Base-by-base conservation (phyloP, 2,113 vertebrate genomes). In the Parotia lawesii region DNA sequence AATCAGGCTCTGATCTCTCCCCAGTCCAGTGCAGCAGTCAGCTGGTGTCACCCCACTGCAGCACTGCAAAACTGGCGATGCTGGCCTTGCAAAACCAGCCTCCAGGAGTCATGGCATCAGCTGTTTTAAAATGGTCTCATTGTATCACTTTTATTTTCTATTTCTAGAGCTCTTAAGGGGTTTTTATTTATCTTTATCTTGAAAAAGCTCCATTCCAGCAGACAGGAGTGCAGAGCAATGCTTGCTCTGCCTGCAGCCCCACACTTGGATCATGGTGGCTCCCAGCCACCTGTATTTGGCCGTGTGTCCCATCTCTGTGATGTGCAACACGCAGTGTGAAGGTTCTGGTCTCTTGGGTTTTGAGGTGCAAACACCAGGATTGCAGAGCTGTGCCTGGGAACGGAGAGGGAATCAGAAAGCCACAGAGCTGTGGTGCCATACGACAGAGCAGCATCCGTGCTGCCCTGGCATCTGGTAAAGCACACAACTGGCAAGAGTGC, bases 1-100 rank as follows among this genome's bases (percentile, higher is more conserved):
- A 65, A 48, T 11, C 3, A 2, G 2, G 3, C n/a, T 40, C 12
- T 2, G 0, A 15, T n/a, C 23, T n/a, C 21, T 54, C n/a, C 21
- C 54, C 47, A 61, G 50, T 9, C 28, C 47, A 15, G 64, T 40
- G 58, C n/a, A 53, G 40, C 42, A 31, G 50, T 28, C 51, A 37
- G 18, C 38, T 54, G 65, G 38, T 24, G 66, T 35, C 70, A 62
- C 57, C 40, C 57, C 0, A 0, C 44, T 47, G 87, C 51, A 42
- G 33, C 29, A 21, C 38, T 13, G 56, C 73, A 54, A 45, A 40
- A 40, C 29, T 81, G 73, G 50, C 0, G 0, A 37, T 45, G 60
- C 38, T 70, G 61, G 47, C 38, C 33, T 71, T 58, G 73, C 81
- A 58, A 58, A 86, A 74, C 33, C 56, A 81, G 44, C 21, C 19